Percentiles rank a stretch among this genome's conserved stretches.
Conservation (phyloP, 2,113 vertebrate species). For the Pygoscelis antarcticus region DNA sequence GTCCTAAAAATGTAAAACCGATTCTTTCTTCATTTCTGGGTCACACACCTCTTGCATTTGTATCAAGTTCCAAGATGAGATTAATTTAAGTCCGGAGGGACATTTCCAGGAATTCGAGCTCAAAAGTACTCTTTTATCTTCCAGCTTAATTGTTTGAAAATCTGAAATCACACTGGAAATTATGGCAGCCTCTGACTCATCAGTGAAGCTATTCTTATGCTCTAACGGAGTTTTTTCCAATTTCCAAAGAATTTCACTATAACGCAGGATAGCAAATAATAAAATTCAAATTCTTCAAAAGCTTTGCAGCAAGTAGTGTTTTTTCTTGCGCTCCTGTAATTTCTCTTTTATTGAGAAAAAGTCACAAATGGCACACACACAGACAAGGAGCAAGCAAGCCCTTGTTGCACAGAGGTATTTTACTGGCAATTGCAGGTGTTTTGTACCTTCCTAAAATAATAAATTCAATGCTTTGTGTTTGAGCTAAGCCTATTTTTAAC, state of each 20-base stretch:
- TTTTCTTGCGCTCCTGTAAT: slow-evolving; percentile 68
- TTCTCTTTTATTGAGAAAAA: slow-evolving; percentile 66
- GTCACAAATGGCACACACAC: slow-evolving; percentile 58
- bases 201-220: background rate
- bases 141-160: slow-evolving; percentile 6
- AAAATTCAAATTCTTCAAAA: slow-evolving; percentile 61
- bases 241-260: background rate
- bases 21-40: background rate
- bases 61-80: background rate
- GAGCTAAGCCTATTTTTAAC: background rate
- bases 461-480: background rate
- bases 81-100: background rate
- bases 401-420: slow-evolving; percentile 28
- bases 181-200: background rate
- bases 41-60: background rate
- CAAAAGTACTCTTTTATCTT: background rate
- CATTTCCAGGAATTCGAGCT: slow-evolving; percentile 19
- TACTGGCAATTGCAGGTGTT: background rate
- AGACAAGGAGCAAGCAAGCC: slow-evolving; percentile 64
- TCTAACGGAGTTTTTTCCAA: background rate
- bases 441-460: background rate
- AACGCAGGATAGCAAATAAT: background rate
- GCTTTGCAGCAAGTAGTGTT: slow-evolving; percentile 70
- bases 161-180: background rate
- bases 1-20: background rate